A percentile compares a stretch with the other conserved stretches of the same genome.
Conservation (phyloP, 2,113 vertebrate genomes). For the Turnix velox region DNA sequence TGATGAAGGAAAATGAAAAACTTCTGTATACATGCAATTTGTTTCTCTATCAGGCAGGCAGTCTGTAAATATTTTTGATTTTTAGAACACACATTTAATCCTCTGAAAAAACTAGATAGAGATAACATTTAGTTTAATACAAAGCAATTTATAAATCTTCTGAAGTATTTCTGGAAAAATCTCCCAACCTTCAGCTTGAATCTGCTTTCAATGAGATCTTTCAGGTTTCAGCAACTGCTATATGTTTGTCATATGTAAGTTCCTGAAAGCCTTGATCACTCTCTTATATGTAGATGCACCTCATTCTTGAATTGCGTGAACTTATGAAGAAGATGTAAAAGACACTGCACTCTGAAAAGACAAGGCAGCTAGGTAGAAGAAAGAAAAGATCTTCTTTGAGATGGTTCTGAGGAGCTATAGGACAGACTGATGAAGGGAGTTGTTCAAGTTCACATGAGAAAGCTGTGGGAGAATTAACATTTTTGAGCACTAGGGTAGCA, state of each 20-base stretch:
- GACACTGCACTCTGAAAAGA: not conserved
- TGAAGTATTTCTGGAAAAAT: not conserved
- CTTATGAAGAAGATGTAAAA: not conserved
- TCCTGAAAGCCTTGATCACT: not conserved
- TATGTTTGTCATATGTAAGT: not conserved
- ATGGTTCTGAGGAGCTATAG: not conserved
- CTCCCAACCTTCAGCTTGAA: not conserved
- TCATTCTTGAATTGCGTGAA: not conserved
- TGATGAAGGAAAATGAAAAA: not conserved
- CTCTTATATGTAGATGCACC: not conserved
- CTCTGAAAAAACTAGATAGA: not conserved
- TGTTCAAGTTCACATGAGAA: not conserved
- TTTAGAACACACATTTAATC: not conserved
- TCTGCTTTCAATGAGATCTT: not conserved
- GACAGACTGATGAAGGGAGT: not conserved
- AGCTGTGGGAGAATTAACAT: not conserved
- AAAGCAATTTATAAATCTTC: not conserved
- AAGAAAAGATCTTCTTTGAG: not conserved
- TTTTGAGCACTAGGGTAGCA: not conserved
- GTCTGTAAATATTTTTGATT: conserved; percentile 6
- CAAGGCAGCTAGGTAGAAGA: not conserved
- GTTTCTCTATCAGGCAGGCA: not conserved
- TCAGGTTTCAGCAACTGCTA: not conserved
- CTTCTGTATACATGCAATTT: not conserved
- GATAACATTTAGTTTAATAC: not conserved